A percentile compares a stretch with the other conserved stretches of the same genome.
These are phyloP conservation scores for Caenorhabditis sp. DNA, from an alignment of 2,888 invertebrate species.

Conservation along the genomic window DNA sequence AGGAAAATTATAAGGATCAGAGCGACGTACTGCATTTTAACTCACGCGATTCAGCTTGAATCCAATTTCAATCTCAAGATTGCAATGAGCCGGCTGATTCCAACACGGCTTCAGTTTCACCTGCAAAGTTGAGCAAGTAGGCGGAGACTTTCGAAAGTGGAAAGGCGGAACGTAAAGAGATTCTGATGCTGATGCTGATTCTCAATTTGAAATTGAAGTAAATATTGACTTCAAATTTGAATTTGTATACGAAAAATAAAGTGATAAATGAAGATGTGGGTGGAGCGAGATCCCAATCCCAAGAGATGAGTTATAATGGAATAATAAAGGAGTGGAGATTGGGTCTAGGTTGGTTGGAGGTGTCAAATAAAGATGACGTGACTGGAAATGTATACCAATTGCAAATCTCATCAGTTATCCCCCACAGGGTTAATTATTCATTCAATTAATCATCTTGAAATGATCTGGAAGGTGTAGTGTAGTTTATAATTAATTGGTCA, in stretches of 20 bases:
- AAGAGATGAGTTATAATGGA: neutral
- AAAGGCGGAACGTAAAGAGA: no score
- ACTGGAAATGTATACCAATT: neutral
- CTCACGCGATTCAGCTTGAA: neutral
- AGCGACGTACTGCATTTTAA: conserved; percentile 46
- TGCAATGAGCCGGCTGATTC: conserved; percentile 17
- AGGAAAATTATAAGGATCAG: conserved; percentile 32
- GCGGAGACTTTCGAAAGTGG: conserved; percentile 35
- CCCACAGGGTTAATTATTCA: no score
- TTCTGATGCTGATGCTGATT: no score
- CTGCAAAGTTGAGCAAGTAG: conserved; percentile 35
- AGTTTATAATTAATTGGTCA: neutral
- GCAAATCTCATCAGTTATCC: conserved; percentile 38
- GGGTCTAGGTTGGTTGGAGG: conserved; percentile 4
- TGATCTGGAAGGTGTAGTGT: neutral
- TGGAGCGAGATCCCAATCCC: neutral
- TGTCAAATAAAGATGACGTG: conserved; percentile 9
- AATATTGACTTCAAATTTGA: no score
- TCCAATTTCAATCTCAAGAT: conserved; percentile 1
- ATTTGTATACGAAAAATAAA: no score
- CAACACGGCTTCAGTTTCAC: conserved; percentile 31
- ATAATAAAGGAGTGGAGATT: conserved; percentile 8
- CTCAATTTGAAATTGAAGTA: no score
- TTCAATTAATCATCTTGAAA: conserved; percentile 40
- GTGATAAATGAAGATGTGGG: neutral